phyloP scores from a whole-genome alignment of 2,113 vertebrate species.

The Corynorhinus townsendii region DNA sequence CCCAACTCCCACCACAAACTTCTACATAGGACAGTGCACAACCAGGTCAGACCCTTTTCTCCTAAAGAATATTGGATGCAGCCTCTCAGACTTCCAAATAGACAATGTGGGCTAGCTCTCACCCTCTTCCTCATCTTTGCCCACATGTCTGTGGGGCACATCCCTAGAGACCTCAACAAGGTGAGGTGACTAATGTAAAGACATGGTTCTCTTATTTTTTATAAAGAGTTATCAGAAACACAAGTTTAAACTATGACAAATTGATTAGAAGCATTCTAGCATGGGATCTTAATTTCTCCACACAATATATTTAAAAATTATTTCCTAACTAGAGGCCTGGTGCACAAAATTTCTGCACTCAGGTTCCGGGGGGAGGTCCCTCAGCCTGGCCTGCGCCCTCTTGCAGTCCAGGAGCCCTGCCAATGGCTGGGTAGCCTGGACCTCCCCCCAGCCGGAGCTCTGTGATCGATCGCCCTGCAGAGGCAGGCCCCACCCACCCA shows the following conservation, averaged over 20 bases:
- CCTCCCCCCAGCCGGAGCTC: too few relatives aligned
- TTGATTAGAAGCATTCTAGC: not conserved
- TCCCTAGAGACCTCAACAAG: not conserved
- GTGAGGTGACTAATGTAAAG: not conserved
- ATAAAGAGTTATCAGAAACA: not conserved
- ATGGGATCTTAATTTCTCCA: not conserved
- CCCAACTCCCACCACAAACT: accelerated
- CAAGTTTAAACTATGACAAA: not conserved
- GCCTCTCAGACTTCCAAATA: not conserved
- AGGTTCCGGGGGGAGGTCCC: accelerated
- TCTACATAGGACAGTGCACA: not conserved
- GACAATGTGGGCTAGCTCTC: accelerated
- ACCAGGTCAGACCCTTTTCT: not conserved
- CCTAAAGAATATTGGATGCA: not conserved
- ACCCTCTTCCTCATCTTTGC: not conserved
- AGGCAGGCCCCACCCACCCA: too few relatives aligned
- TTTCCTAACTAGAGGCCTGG: not conserved
- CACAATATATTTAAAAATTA: not conserved
- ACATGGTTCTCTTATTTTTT: not conserved
- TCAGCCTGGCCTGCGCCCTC: too few relatives aligned
- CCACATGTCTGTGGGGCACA: not conserved
- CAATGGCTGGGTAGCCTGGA: too few relatives aligned
- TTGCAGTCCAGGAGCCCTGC: too few relatives aligned
- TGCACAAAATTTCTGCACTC: too few relatives aligned
- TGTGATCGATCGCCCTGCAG: too few relatives aligned